Evolutionary conservation across 2,888 invertebrate species (phyloP), one percentile per base, ranked within the genome.

Genomic region (Criorhina ranunculi): DNA sequence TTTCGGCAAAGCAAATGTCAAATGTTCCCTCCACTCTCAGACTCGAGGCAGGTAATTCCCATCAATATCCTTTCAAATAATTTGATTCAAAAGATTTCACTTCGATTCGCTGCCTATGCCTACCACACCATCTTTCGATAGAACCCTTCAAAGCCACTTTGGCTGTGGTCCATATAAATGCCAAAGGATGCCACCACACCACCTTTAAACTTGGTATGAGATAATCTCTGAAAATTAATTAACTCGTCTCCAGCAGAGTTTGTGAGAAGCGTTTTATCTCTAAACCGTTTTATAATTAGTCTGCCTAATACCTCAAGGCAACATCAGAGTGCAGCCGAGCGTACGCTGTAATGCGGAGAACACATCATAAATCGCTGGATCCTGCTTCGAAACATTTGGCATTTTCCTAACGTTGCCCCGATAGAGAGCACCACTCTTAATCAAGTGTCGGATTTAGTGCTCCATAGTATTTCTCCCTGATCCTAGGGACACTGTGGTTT

Each of bases 281-380:
- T 35, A 51, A 72, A 51, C 42, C 40, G 7, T 37, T 33, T n/a
- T 33, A 24, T 73, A 62, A 62, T 62, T 62, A 73, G 42, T 53
- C 60, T 31, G 17, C 46, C 60, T 42, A 51, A 72, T 72, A 5
- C 46, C 59, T 31, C 9, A 29, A 15, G 12, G 11, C 19, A 24
- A 35, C n/a, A 46, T 29, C 37, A 0, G 31, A 60, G 40, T 17
- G 49, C 59, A 60, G 31, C 29, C 1, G 9, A 69, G 42, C 5
- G 40, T 4, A 24, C 11, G 44, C 17, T 7, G 24, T 37, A 37
- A 19, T 35, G 37, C 29, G 33, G 24, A 9, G 19, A 42, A 8
- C 9, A 8, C 9, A 9, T 12, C 37, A 37, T 35, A 37, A 59
- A 59, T 59, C 59, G 12, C 42, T 29, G 9, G 11, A 40, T 19